Base-by-base conservation (phyloP, 2,797 vertebrate genomes). In the Tenualosa ilisha region DNA sequence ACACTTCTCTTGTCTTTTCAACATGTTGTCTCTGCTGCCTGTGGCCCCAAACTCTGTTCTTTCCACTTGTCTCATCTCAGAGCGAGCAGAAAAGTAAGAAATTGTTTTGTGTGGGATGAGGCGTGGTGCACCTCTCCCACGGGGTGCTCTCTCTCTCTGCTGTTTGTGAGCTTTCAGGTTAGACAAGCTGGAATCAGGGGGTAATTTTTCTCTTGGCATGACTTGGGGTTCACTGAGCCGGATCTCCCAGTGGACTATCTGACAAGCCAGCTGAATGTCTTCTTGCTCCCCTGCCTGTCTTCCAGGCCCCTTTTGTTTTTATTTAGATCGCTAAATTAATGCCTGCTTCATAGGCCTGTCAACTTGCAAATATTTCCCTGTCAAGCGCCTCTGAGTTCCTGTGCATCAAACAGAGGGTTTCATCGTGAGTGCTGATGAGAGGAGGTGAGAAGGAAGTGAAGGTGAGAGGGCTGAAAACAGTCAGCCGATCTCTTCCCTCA, bases 311-410 rank as follows among this genome's bases (percentile, higher is more conserved):
- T 79, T 79, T 79, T 79, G 72, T 79, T 79, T 79, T 79, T 79
- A 79, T 79, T 79, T 79, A 79, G 72, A 79, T 79, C 40, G 15
- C 72, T 79, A 79, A 79, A 79, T 79, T 79, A 79, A 79, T 79
- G 72, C 72, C 72, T 79, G 72, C 72, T 79, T 79, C 72, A 79
- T 79, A 79, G 72, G 72, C 72, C 72, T 79, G 72, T 79, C 72
- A 79, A 46, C 37, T 79, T 46, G 72, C 72, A 79, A 79, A 79
- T 79, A 79, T 79, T 79, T 79, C 72, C 72, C 37, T 79, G 72
- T 79, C 72, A 79, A 46, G 72, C 43, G 17, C 20, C 72, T 46
- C 15, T 46, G 37, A 72, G 37, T 79, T 46, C 37, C 72, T 79
- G 37, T 9, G 72, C 72, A 79, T 79, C 72, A 79, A 79, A 79